Percentiles rank a stretch among this genome's conserved stretches.
Conservation (phyloP, 2,888 invertebrate species). For the Hypselothyrea guttata region DNA sequence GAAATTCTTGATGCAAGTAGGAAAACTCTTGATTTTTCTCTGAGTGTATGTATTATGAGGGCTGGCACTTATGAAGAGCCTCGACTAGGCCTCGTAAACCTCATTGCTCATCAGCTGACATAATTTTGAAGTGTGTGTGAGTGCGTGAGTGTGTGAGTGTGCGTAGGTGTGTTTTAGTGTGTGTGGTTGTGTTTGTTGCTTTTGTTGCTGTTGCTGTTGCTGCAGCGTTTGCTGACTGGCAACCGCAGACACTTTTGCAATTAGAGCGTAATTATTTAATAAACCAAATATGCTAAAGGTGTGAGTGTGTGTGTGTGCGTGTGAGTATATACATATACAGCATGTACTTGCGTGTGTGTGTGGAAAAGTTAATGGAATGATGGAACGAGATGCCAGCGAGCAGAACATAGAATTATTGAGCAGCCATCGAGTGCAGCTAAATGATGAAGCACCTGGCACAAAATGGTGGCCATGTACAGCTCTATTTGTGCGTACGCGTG, state of each 20-base stretch:
- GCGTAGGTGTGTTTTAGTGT: constrained; percentile 3
- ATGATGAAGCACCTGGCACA: constrained; percentile 53
- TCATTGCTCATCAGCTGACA: constrained; percentile 53
- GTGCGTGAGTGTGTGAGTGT: constrained; percentile 5
- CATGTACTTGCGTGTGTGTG: constrained; percentile 19
- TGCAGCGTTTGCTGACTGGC: constrained; percentile 32
- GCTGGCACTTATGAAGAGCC: constrained; percentile 32
- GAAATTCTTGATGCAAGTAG: too few species aligned
- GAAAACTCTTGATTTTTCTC: too few species aligned
- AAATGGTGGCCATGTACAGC: constrained; percentile 41
- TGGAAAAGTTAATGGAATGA: constrained; percentile 48
- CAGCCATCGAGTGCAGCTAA: constrained; percentile 52
- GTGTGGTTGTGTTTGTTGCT: constrained; percentile 9
- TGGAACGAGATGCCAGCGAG: constrained; percentile 38
- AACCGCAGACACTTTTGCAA: constrained; percentile 71
- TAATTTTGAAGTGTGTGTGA: constrained; percentile 34
- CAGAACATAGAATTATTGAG: constrained; percentile 37
- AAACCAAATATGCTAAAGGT: constrained; percentile 56
- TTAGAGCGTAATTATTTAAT: constrained; percentile 79
- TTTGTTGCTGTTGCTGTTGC: constrained; percentile 32
- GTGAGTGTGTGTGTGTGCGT: not conserved
- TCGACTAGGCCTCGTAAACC: constrained; percentile 21
- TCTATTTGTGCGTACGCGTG: not conserved
- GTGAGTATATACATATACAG: too few species aligned
- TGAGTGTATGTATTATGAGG: too few species aligned